Percentiles rank a stretch among this genome's conserved stretches.
Conservation (phyloP, 2,113 vertebrate species). For the Amblyornis subalaris region DNA sequence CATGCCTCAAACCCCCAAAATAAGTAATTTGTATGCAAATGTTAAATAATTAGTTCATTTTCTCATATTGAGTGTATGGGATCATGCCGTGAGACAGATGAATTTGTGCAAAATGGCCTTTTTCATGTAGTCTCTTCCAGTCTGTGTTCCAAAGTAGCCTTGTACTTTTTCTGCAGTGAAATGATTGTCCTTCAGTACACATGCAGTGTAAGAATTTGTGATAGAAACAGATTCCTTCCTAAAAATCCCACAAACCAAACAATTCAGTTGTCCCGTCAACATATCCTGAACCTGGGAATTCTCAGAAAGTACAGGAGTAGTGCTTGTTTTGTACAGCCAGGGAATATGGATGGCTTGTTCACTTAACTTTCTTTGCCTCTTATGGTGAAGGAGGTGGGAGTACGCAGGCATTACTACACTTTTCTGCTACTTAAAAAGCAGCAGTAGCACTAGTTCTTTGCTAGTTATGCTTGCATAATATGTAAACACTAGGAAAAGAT, state of each 20-base stretch:
- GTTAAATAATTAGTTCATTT: background rate
- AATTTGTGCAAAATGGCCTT: background rate
- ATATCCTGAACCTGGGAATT: background rate
- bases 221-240: background rate
- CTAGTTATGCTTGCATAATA: background rate
- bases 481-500: background rate
- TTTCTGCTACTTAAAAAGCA: background rate
- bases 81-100: background rate
- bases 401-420: background rate
- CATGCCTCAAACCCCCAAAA: background rate
- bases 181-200: background rate
- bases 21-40: constrained; percentile 44
- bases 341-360: background rate
- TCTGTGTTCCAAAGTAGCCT: background rate
- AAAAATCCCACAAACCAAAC: background rate
- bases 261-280: background rate
- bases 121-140: background rate
- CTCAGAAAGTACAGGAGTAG: background rate
- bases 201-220: background rate
- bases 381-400: background rate
- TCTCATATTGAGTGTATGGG: background rate
- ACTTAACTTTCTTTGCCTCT: background rate
- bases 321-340: background rate
- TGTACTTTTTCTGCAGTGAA: background rate
- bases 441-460: background rate